Conservation (phyloP, 2,888 invertebrate species). For the Pinctada fucata region DNA sequence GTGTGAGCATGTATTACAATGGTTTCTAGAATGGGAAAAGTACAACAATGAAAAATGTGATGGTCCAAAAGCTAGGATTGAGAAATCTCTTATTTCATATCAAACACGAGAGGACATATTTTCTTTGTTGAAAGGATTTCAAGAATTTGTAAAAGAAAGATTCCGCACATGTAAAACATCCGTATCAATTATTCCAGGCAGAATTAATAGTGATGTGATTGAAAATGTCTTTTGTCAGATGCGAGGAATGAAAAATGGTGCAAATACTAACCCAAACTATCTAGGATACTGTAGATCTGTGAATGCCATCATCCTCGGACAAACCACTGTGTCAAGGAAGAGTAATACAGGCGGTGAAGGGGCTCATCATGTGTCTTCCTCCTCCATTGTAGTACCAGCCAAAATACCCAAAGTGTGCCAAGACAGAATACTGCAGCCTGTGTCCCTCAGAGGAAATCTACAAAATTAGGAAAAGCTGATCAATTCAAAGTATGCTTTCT, state of each 20-base stretch:
- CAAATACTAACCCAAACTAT: slow-evolving; percentile 33
- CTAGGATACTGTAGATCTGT: slow-evolving; percentile 16
- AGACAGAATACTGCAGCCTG: no score
- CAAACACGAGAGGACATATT: slow-evolving; percentile 9
- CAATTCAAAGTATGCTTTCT: no score
- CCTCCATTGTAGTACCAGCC: not conserved
- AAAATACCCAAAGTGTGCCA: no score
- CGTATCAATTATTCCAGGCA: slow-evolving; percentile 25
- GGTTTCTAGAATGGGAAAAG: slow-evolving; percentile 10
- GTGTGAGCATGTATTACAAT: not conserved
- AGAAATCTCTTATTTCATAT: slow-evolving; percentile 11
- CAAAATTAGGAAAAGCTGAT: no score
- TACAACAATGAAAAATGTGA: not conserved
- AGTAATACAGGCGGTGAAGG: slow-evolving; percentile 14
- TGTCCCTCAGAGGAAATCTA: no score
- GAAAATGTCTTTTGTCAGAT: slow-evolving; percentile 35
- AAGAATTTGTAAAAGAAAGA: slow-evolving; percentile 23
- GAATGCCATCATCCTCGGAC: slow-evolving; percentile 30
- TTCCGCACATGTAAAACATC: slow-evolving; percentile 1
- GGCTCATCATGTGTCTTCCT: not conserved
- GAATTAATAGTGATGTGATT: slow-evolving; percentile 33
- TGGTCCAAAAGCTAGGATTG: not conserved
- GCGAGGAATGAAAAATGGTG: slow-evolving; percentile 25
- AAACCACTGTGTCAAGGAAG: slow-evolving; percentile 28
- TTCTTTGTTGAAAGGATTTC: slow-evolving; percentile 11